Conservation (phyloP, 2,113 vertebrate genomes). For the Neotragus pygmaeus region DNA sequence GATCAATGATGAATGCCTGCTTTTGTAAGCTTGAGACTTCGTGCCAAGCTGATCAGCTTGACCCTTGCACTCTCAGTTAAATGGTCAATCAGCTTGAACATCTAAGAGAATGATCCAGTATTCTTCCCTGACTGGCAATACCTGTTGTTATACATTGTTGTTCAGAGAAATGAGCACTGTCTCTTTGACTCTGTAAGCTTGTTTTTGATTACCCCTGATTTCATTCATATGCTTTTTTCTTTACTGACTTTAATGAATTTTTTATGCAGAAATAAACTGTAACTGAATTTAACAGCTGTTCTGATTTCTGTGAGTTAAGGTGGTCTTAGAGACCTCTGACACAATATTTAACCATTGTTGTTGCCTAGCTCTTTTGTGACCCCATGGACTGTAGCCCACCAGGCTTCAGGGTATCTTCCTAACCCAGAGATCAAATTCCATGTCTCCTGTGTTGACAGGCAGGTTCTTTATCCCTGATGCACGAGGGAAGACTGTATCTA, state of each 20-base stretch:
- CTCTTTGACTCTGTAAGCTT: neutral
- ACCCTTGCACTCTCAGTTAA: neutral
- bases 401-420: neutral
- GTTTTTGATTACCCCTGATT: neutral
- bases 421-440: neutral
- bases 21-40: neutral
- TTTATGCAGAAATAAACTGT: neutral
- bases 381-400: accelerated
- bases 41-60: neutral
- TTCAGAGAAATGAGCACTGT: neutral
- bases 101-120: neutral
- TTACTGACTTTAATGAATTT: neutral
- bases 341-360: neutral
- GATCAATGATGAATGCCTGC: neutral
- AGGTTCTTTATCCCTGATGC: neutral
- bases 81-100: neutral
- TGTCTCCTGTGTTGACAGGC: neutral
- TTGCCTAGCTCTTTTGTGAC: neutral
- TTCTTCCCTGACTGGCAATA: neutral
- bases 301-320: neutral
- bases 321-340: neutral
- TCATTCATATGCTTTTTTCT: neutral
- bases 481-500: neutral
- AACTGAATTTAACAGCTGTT: neutral
- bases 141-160: neutral